A percentile compares a stretch with the other conserved stretches of the same genome.
Conservation (phyloP, 1,140 invertebrate genomes). For the Aphelinus certus region DNA sequence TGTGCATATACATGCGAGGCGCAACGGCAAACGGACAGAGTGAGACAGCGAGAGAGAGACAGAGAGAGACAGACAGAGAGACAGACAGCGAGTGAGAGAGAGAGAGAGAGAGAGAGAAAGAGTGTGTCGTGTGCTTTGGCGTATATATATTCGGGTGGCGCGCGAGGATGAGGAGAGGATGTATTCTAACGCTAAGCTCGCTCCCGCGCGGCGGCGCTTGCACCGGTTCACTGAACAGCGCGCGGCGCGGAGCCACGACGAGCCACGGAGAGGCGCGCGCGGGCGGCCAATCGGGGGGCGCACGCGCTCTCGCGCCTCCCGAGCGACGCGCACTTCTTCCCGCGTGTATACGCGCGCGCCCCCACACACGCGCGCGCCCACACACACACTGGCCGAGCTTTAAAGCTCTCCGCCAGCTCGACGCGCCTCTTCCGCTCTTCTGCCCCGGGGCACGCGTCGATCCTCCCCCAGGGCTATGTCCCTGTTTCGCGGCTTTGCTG, state of each 20-base stretch:
- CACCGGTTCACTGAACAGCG: conserved; percentile 45
- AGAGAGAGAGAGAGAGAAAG: not conserved
- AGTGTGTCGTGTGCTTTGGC: not conserved
- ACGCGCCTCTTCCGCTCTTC: too few species aligned
- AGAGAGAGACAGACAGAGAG: conserved; percentile 12
- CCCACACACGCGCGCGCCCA: not conserved
- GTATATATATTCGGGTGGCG: too few species aligned
- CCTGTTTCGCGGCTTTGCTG: too few species aligned
- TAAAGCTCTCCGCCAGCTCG: too few species aligned
- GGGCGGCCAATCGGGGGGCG: not conserved
- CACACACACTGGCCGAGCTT: too few species aligned
- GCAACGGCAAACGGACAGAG: not conserved
- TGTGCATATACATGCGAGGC: not conserved
- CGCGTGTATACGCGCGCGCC: not conserved
- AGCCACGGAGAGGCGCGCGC: not conserved
- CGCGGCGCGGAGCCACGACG: conserved; percentile 20
- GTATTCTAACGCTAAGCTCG: too few species aligned
- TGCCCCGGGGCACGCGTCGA: too few species aligned
- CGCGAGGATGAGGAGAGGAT: not conserved
- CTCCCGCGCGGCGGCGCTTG: conserved; percentile 39
- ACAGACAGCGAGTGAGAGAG: not conserved
- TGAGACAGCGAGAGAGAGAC: not conserved
- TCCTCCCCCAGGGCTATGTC: too few species aligned
- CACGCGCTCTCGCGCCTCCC: conserved; percentile 13
- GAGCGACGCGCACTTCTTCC: not conserved